phyloP scores from a whole-genome alignment of 2,113 vertebrate genomes.

The Falcunculus frontatus region DNA sequence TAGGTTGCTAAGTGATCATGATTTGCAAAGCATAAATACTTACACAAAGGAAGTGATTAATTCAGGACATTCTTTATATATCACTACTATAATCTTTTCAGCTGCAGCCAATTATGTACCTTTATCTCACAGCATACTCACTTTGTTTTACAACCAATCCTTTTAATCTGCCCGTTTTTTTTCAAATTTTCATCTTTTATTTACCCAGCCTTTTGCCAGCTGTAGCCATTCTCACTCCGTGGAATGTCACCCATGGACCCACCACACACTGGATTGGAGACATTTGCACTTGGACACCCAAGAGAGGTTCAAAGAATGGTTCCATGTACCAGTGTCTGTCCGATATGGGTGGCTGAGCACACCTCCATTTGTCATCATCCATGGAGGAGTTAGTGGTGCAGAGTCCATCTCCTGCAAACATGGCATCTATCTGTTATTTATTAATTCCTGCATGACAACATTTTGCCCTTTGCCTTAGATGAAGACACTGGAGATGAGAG shows the following conservation, averaged over 20 bases:
- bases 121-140: not conserved
- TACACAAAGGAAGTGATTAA: not conserved
- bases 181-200: not conserved
- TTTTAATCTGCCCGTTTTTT: not conserved
- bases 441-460: not conserved
- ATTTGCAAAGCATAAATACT: not conserved
- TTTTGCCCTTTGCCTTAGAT: not conserved
- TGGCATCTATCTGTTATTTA: not conserved
- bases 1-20: constrained; percentile 18
- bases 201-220: not conserved
- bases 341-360: not conserved
- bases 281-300: not conserved
- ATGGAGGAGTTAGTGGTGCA: not conserved
- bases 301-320: not conserved
- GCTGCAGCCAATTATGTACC: not conserved
- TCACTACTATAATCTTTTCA: not conserved
- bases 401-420: not conserved
- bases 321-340: not conserved
- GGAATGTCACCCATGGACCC: not conserved
- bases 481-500: not conserved
- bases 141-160: not conserved
- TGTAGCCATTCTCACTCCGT: not conserved
- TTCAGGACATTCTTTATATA: constrained; percentile 15
- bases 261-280: rapidly evolving
- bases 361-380: not conserved